These are phyloP conservation scores for Tortricodes alternella DNA, from an alignment of 2,888 invertebrate genomes.

Conservation along the genomic window DNA sequence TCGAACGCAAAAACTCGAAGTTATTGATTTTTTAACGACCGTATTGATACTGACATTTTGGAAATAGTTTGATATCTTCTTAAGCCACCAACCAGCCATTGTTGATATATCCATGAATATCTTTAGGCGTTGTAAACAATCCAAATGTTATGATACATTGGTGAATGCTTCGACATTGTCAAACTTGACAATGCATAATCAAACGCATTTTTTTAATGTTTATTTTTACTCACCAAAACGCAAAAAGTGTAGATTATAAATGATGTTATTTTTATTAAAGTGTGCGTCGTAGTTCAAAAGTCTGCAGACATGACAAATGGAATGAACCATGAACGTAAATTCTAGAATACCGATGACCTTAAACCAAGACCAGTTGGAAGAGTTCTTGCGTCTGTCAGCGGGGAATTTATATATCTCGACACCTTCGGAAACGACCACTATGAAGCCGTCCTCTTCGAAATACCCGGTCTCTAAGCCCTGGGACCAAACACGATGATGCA, in stretches of 20 bases:
- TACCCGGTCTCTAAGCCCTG: constrained; percentile 84
- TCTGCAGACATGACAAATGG: constrained; percentile 63
- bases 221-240: constrained; percentile 9
- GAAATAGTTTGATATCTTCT: constrained; percentile 50
- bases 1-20: neutral
- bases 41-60: constrained; percentile 48
- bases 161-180: constrained; percentile 21
- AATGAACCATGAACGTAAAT: constrained; percentile 63
- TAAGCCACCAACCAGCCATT: constrained; percentile 60
- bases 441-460: constrained; percentile 83
- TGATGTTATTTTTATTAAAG: constrained; percentile 10
- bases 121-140: neutral
- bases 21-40: neutral
- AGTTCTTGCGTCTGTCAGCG: constrained; percentile 82
- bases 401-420: constrained; percentile 85
- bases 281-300: constrained; percentile 30
- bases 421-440: constrained; percentile 85
- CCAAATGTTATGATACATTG: constrained; percentile 28
- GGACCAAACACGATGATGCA: constrained; percentile 68
- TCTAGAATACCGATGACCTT: constrained; percentile 83
- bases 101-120: neutral
- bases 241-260: constrained; percentile 10
- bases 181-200: constrained; percentile 3
- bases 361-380: constrained; percentile 86
- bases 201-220: neutral